Base-by-base conservation (phyloP, 2,113 vertebrate genomes). In the Semicossyphus pulcher region DNA sequence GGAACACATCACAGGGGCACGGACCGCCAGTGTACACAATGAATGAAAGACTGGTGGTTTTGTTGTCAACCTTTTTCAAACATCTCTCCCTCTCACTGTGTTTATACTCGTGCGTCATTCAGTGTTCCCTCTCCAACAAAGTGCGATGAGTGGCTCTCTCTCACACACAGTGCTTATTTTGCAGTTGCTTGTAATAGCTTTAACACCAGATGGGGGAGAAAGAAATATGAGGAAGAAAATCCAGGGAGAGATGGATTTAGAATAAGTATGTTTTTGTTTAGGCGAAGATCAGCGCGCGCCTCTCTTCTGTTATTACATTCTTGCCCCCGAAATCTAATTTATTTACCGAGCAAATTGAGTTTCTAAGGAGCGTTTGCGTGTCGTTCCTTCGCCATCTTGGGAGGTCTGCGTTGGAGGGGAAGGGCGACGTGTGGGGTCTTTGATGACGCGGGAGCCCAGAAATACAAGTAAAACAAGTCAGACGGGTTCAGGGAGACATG, bases 341-440 rank as follows among this genome's bases (percentile, higher is more conserved):
- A 85, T 86, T 86, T 85, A 52, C 70, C 18, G 51, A 75, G 52
- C 32, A 83, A 68, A 67, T 20, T 76, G 48, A 56, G 39, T 69
- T 65, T 57, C 52, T 18, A 31, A 47, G 64, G 69, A 82, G 72
- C 54, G 12, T 9, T n/a, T 4, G 10, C 12, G n/a, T 23, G 47
- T 59, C 64, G 29, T 20, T 44, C 37, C 41, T 10, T 44, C 54
- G 20, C 32, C 65, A 67, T 78, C 80, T 70, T 85, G 88, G 81
- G 83, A 86, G 85, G 86, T 88, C 79, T 65, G 10, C 26, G 18
- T 28, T n/a, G 36, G 21, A 54, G 49, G 67, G 45, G 26, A 54
- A 48, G 42, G 62, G 53, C 32, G 39, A 26, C 10, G 44, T 76
- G 72, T 76, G 75, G 34, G 78, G 83, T 66, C 54, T 49, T 25